phyloP scores from a whole-genome alignment of 2,888 invertebrate species.

The Hypselothyrea guttata region DNA sequence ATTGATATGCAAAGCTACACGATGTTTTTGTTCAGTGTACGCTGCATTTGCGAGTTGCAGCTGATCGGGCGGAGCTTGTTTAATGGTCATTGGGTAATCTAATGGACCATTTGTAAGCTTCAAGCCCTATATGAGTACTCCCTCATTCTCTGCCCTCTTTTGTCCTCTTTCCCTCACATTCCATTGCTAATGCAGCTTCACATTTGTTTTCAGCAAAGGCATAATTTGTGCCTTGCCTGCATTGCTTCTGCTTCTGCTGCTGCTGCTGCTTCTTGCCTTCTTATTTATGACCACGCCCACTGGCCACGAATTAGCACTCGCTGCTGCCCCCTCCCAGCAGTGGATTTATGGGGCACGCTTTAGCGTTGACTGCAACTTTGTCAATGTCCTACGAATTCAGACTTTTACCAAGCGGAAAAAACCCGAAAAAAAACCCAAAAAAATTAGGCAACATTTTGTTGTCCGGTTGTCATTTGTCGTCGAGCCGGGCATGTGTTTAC shows the following conservation, averaged over 20 bases:
- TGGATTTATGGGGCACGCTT: constrained; percentile 45
- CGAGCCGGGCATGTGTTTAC: constrained; percentile 46
- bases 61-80: constrained; percentile 47
- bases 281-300: constrained; percentile 52
- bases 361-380: constrained; percentile 57
- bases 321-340: background rate
- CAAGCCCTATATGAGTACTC: constrained; percentile 8
- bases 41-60: constrained; percentile 19
- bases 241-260: constrained; percentile 13
- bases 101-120: constrained; percentile 50
- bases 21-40: too few species aligned
- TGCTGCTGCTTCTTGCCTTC: constrained; percentile 4
- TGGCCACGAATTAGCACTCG: constrained; percentile 31
- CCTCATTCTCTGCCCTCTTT: background rate
- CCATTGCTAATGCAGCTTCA: constrained; percentile 47
- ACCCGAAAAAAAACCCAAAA: constrained; percentile 32
- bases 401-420: background rate
- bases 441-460: constrained; percentile 68
- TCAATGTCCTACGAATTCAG: constrained; percentile 43
- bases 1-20: too few species aligned
- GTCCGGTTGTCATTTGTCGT: constrained; percentile 55
- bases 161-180: background rate
- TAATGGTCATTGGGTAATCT: constrained; percentile 66
- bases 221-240: constrained; percentile 47
- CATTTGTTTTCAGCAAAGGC: constrained; percentile 45